Evolutionary conservation across 2,888 invertebrate species (phyloP), one percentile per base, ranked within the genome.

Genomic region (Corbicula japonica): DNA sequence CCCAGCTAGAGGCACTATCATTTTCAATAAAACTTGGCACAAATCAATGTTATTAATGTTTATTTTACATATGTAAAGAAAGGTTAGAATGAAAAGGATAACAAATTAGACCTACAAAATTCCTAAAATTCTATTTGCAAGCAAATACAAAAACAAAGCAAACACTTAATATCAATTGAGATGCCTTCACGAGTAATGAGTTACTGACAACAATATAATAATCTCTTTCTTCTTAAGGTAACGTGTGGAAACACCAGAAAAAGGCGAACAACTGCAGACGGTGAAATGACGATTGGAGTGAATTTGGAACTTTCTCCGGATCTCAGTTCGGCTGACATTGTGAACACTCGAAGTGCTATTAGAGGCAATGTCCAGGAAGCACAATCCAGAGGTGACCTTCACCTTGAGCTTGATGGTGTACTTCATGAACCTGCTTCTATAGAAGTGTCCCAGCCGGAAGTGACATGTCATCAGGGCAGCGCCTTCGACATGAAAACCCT

Each of bases 401-500:
- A 56, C 21, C 0, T 68, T 1, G 32, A 38, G 18, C 35, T 26
- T 10, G 30, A 41, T 28, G 56, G 54, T 38, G 21, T 18, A 21
- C 21, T 5, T 2, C n/a, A 21, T 2, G 34, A 21, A 2, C 28
- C 41, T 15, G 8, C n/a, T n/a, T 21, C 8, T 2, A 41, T 68
- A 1, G 46, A 23, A 8, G 52, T 66, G 15, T 50, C 52, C 5
- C 23, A 23, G 6, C 52, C 48, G 10, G 32, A 56, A 26, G 44
- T 30, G 0, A 28, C 18, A 0, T 68, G 68, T 44, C 32, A 10
- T 28, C 44, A n/a, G 18, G 68, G 56, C 23, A 56, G 44, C 34
- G 68, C 32, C 10, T 54, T 50, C 30, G 30, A 68, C 21, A 28
- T 44, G 54, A 38, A n/a, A 32, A 54, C 56, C 15, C 6, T 56